Evolutionary conservation across 2,113 vertebrate species (phyloP).

Genomic region (Ranitomeya variabilis): DNA sequence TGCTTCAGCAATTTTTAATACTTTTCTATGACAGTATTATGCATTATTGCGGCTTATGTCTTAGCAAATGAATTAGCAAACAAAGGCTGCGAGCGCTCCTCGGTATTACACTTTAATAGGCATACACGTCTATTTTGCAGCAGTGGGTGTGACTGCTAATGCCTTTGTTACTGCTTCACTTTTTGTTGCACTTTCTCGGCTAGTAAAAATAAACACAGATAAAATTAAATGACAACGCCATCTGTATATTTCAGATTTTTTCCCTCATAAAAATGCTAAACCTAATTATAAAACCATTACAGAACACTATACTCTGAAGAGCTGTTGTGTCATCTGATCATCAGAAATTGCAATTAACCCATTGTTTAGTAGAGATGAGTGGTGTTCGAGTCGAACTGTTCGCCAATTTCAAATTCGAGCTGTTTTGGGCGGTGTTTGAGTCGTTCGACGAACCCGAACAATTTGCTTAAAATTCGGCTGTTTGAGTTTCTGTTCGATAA

Average conservation of each 20-base stretch:
- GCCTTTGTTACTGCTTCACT: conserved; percentile 30
- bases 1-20: conserved; percentile 21
- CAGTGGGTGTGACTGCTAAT: conserved; percentile 20
- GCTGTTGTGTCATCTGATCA: conserved; percentile 47
- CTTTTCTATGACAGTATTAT: conserved; percentile 8
- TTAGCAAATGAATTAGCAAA: conserved; percentile 10
- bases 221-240: conserved; percentile 56
- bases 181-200: conserved; percentile 45
- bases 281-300: conserved; percentile 58
- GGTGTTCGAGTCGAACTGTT: too few relatives aligned
- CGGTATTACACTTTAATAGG: conserved; percentile 8
- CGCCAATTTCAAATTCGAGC: too few relatives aligned
- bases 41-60: not conserved
- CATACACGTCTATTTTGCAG: not conserved
- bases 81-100: not conserved
- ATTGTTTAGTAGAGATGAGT: not conserved
- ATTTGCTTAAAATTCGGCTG: too few relatives aligned
- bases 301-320: conserved; percentile 52
- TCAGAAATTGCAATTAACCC: conserved; percentile 24
- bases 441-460: too few relatives aligned
- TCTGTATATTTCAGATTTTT: conserved; percentile 52
- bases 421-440: too few relatives aligned
- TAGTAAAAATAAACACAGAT: conserved; percentile 58
- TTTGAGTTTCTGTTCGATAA: too few relatives aligned
- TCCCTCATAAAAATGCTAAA: conserved; percentile 54